Evolutionary conservation across 2,888 invertebrate species (phyloP), one percentile per base, ranked within the genome.

Genomic region (Drosophila planitibia): DNA sequence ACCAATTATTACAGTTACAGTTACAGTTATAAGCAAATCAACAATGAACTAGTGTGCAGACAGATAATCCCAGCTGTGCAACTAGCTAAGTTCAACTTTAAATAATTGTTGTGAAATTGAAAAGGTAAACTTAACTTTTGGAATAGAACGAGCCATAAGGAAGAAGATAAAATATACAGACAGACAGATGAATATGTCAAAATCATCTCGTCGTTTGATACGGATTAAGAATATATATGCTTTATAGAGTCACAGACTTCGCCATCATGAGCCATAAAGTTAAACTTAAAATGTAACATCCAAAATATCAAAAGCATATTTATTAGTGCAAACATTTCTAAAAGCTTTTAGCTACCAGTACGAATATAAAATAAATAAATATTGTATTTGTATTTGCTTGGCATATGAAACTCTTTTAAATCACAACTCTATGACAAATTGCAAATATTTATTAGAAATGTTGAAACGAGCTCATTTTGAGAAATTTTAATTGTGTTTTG

Each of bases 1-100:
- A 14, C 49, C 69, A 69, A 58, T 64, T 54, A 66, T 41, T 25
- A 28, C 28, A 28, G 51, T 22, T 30, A 7, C 39, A 58, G 32
- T 59, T 39, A 7, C 39, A 58, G 32, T 59, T 39, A 67, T 37
- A 35, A 64, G 28, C 19, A 55, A 47, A 47, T 47, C 16, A 9
- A 25, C 28, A 47, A 58, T 35, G 19, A 47, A 30, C 32, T 52
- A 41, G 9, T 49, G 32, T 22, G 2, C 37, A 30, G 28, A n/a
- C 16, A 47, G 35, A 62, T 51, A 39, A 55, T 14, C 25, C 1
- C 12, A 55, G 59, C 57, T 55, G 16, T 39, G 35, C 12, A 49
- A 37, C 52, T 16, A 14, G 22, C 30, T 52, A 4, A 61, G 28
- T 30, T 28, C 10, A n/a, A n/a, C 19, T 41, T 41, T 30, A 12